Evolutionary conservation across 2,113 vertebrate genomes (phyloP).

Genomic region (Thermophis baileyi): DNA sequence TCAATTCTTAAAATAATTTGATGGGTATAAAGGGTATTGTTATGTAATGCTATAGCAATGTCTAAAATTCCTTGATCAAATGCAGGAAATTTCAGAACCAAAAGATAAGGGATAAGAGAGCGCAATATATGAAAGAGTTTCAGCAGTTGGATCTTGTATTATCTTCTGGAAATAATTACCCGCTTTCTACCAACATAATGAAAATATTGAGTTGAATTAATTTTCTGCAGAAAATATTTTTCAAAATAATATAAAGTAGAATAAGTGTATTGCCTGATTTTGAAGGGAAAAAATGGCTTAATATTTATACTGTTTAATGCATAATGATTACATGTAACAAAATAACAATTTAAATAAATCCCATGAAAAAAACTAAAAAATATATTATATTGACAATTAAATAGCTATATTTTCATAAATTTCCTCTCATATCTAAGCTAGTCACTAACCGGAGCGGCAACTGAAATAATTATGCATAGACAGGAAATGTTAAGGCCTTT

Average conservation of each 20-base stretch:
- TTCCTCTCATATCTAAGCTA: background rate
- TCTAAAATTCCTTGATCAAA: slow-evolving; percentile 15
- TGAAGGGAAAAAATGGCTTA: slow-evolving; percentile 14
- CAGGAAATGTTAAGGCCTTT: background rate
- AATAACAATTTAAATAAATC: slow-evolving; percentile 39
- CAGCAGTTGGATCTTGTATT: slow-evolving; percentile 25
- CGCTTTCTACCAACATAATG: background rate
- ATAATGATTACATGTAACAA: slow-evolving; percentile 52
- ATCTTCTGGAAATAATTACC: slow-evolving; percentile 33
- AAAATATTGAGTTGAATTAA: background rate
- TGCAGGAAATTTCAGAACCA: slow-evolving; percentile 21
- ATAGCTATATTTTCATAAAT: background rate
- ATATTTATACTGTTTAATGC: slow-evolving; percentile 50
- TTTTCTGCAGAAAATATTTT: slow-evolving; percentile 35
- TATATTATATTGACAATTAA: slow-evolving; percentile 12
- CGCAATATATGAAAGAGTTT: slow-evolving; percentile 29
- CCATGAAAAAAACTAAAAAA: slow-evolving; percentile 12
- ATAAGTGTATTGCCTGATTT: background rate
- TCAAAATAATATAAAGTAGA: slow-evolving; percentile 8
- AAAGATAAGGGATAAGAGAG: slow-evolving; percentile 13
- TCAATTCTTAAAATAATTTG: slow-evolving; percentile 18
- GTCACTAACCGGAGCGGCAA: background rate
- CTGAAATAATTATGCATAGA: background rate
- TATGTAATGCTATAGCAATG: slow-evolving; percentile 1
- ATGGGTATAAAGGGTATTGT: slow-evolving; percentile 23